Percentiles rank a stretch among this genome's conserved stretches.
phyloP scores from a whole-genome alignment of 2,888 invertebrate species.

The Byasa hedistus region DNA sequence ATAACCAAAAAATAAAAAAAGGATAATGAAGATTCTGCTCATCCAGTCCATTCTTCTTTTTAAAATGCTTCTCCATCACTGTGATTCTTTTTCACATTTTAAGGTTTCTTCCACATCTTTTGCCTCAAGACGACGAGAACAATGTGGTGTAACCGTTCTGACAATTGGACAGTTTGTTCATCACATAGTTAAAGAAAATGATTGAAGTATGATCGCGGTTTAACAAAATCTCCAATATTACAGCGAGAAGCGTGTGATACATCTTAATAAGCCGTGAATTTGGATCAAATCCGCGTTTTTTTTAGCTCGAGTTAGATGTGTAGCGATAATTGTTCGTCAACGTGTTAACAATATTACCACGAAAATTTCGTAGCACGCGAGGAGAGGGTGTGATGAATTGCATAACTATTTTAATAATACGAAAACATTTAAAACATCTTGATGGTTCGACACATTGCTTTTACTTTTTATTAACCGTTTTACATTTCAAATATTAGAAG shows the following conservation, averaged over 20 bases:
- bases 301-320: conserved; percentile 1
- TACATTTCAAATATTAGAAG: too few species aligned
- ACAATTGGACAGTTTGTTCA: too few species aligned
- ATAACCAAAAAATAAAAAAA: too few species aligned
- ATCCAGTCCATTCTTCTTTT: too few species aligned
- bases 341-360: conserved; percentile 24
- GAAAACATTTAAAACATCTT: neutral
- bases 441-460: conserved; percentile 8
- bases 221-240: neutral
- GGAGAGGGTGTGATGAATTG: conserved; percentile 4
- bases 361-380: conserved; percentile 17
- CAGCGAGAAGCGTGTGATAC: neutral
- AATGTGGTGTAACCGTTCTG: too few species aligned
- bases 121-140: too few species aligned
- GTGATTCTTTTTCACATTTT: too few species aligned
- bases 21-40: too few species aligned
- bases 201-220: neutral
- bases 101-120: too few species aligned
- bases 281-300: conserved; percentile 4
- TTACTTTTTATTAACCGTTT: conserved; percentile 10
- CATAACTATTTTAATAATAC: conserved; percentile 8
- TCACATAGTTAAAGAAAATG: too few species aligned
- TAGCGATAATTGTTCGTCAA: conserved; percentile 16
- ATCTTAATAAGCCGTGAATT: conserved; percentile 5
- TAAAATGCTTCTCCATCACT: too few species aligned